Conservation (phyloP, 53 echinoderm and acorn worm genomes). For the Henricia sp. region DNA sequence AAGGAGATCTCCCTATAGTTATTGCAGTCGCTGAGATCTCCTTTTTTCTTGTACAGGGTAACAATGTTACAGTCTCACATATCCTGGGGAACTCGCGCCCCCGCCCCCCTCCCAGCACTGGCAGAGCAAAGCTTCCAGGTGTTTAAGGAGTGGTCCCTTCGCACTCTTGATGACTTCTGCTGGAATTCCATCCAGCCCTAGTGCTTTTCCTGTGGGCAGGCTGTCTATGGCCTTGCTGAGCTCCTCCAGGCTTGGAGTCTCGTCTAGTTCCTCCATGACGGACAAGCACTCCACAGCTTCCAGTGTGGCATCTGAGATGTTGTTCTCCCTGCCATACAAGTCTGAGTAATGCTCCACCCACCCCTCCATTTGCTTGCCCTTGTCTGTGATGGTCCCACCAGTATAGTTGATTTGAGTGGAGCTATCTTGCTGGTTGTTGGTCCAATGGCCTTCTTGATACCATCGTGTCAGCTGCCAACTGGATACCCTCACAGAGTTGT, state of each 20-base stretch:
- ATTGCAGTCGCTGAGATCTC: constrained; percentile 51
- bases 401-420: background rate
- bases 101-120: background rate
- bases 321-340: constrained; percentile 1
- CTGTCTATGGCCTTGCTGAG: background rate
- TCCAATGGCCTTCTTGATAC: constrained; percentile 22
- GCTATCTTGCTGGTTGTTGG: background rate
- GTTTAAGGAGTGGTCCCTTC: background rate
- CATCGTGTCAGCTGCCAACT: background rate
- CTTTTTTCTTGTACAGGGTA: constrained; percentile 73
- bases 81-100: background rate
- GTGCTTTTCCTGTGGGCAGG: background rate
- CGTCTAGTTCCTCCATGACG: constrained; percentile 3
- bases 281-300: background rate
- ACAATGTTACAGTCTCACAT: background rate
- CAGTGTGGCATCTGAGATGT: background rate
- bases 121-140: background rate
- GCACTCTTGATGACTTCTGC: background rate
- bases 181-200: background rate
- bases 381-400: background rate
- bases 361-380: constrained; percentile 7
- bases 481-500: background rate
- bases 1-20: constrained; percentile 69
- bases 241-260: background rate
- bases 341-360: constrained; percentile 13